These are phyloP conservation scores for Cephus nigrinus DNA, from an alignment of 2,888 invertebrate species.

Conservation along the genomic window DNA sequence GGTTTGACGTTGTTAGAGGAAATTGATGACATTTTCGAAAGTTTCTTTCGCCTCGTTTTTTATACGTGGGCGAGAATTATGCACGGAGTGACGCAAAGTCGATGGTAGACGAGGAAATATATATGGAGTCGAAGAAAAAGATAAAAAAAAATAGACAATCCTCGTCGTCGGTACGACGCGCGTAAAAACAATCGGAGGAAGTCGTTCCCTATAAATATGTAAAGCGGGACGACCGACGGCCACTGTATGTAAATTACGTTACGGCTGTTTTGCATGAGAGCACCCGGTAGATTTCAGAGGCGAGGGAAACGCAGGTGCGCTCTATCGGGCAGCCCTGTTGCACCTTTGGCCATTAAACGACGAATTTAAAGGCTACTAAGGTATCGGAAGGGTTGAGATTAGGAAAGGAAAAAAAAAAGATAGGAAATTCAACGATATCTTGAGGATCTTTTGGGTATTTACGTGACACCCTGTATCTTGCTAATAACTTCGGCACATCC, in stretches of 20 bases:
- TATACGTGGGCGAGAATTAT: not conserved
- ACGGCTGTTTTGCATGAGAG: conserved; percentile 32
- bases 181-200: conserved; percentile 60
- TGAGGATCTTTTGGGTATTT: not conserved
- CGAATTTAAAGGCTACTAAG: not conserved
- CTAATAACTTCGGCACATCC: not conserved
- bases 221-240: conserved; percentile 37
- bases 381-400: not conserved
- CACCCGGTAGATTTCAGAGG: conserved; percentile 33
- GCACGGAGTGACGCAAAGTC: not conserved
- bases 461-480: not conserved
- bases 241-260: conserved; percentile 52
- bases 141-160: not conserved
- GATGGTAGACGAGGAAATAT: not conserved
- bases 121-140: not conserved
- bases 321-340: not conserved
- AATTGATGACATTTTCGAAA: not conserved
- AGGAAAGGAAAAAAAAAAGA: too few species aligned
- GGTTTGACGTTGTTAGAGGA: not conserved
- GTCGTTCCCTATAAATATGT: conserved; percentile 59
- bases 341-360: not conserved
- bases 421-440: not conserved
- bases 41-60: not conserved
- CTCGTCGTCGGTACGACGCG: not conserved
- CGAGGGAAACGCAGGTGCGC: conserved; percentile 10